These are phyloP conservation scores for Halyomorpha halys DNA, from an alignment of 1,140 invertebrate genomes.

Conservation along the genomic window DNA sequence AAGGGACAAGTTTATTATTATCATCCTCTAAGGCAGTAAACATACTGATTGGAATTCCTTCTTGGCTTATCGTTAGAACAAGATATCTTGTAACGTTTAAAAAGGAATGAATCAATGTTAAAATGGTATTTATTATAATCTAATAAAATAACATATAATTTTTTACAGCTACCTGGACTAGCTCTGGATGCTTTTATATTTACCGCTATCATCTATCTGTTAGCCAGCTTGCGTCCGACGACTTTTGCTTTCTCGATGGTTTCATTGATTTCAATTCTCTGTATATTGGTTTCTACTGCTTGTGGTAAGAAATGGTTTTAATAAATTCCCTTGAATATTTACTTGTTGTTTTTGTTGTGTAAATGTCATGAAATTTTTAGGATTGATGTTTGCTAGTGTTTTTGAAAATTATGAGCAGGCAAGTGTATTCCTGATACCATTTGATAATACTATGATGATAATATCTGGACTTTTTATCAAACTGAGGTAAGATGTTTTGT, in stretches of 20 bases:
- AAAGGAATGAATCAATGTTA: too few species aligned
- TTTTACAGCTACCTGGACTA: constrained; percentile 58
- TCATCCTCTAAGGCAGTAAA: too few species aligned
- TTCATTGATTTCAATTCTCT: constrained; percentile 53
- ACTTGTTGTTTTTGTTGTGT: background rate
- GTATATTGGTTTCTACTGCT: constrained; percentile 71
- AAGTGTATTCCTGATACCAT: constrained; percentile 74
- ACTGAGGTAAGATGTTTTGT: constrained; percentile 48
- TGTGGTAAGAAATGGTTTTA: constrained; percentile 50
- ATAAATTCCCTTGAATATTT: constrained; percentile 6
- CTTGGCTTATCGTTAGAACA: too few species aligned
- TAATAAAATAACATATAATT: too few species aligned
- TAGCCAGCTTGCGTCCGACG: constrained; percentile 55
- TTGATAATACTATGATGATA: constrained; percentile 79
- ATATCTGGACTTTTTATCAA: constrained; percentile 75
- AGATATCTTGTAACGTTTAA: too few species aligned
- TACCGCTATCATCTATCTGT: constrained; percentile 63
- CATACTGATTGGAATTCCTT: too few species aligned
- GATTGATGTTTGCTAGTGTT: constrained; percentile 71
- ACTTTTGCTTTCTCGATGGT: constrained; percentile 57
- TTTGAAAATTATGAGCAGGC: constrained; percentile 68
- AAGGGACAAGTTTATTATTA: too few species aligned
- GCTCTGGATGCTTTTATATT: constrained; percentile 67
- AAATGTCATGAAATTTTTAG: constrained; percentile 41
- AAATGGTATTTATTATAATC: too few species aligned